Percentiles rank a stretch among this genome's conserved stretches.
These are phyloP conservation scores for Bacillus rossius DNA, from an alignment of 1,140 invertebrate species.

Conservation along the genomic window DNA sequence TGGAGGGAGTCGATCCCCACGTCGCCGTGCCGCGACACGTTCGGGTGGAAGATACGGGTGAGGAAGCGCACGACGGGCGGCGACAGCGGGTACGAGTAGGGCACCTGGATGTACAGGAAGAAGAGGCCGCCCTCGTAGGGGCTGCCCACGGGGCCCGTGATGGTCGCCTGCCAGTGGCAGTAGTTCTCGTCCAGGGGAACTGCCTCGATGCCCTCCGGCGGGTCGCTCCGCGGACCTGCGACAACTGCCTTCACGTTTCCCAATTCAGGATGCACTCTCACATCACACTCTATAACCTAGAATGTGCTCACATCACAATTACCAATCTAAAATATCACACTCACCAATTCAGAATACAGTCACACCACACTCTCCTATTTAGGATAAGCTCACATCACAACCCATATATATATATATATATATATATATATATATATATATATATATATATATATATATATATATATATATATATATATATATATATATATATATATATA, in stretches of 20 bases:
- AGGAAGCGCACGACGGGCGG: constrained; percentile 86
- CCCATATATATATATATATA: too few relatives aligned
- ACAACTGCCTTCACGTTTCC: not conserved
- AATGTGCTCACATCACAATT: not conserved
- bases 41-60: constrained; percentile 91
- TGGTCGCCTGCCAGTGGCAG: constrained; percentile 89
- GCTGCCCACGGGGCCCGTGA: constrained; percentile 81
- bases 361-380: too few relatives aligned
- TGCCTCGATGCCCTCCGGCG: constrained; percentile 86
- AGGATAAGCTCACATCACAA: too few relatives aligned
- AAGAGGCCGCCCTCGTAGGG: constrained; percentile 94
- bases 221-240: constrained; percentile 64
- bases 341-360: too few relatives aligned
- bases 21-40: constrained; percentile 93
- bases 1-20: constrained; percentile 93
- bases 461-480: too few relatives aligned
- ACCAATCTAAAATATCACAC: too few relatives aligned
- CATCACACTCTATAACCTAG: not conserved
- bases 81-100: constrained; percentile 79
- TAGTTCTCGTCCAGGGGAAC: constrained; percentile 74
- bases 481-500: too few relatives aligned
- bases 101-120: constrained; percentile 78
- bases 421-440: too few relatives aligned
- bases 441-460: too few relatives aligned
- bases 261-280: not conserved